Evolutionary conservation across 2,113 vertebrate species (phyloP), one percentile per base, ranked within the genome.

Genomic region (Heterotis niloticus): DNA sequence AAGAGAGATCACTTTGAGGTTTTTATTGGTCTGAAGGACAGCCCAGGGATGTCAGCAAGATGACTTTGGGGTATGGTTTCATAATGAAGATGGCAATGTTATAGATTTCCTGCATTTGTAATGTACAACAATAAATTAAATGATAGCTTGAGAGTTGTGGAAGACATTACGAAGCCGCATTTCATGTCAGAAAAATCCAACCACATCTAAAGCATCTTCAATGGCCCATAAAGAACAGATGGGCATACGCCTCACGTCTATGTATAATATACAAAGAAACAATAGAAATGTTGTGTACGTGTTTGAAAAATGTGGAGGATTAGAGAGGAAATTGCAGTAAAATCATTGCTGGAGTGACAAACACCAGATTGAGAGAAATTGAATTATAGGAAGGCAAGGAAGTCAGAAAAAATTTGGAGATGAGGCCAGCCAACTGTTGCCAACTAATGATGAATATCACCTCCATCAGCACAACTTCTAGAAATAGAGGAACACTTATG

Each of bases 191-290:
- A 44, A 44, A 44, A 44, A 44, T 44, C 34, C 7, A 44, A 44
- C 34, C 34, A 7, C 34, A 44, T 44, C 34, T 44, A 44, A 44
- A 44, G 7, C 34, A 44, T 44, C 34, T 28, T 56, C 51, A 74
- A 59, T 74, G 71, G 57, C n/a, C 54, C 71, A 74, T 14, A 59
- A 74, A 59, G 26, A 57, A 74, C 54, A 11, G 71, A 74, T 59
- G 54, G 71, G 51, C 14, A 59, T 54, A 57, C 5, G 56, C 9
- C 24, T 74, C 23, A 57, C 13, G 71, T 57, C n/a, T n/a, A 52
- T 9, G 0, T 54, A 52, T 14, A 26, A 74, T 17, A 28, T 16
- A 74, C 54, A 17, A 14, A 59, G 13, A 59, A 56, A 51, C 23
- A 14, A 72, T 23, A 51, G 13, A 34, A 52, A 23, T 23, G 44